Base-by-base conservation (phyloP, 23 tunicate genomes). In the Halocynthia aurantium region DNA sequence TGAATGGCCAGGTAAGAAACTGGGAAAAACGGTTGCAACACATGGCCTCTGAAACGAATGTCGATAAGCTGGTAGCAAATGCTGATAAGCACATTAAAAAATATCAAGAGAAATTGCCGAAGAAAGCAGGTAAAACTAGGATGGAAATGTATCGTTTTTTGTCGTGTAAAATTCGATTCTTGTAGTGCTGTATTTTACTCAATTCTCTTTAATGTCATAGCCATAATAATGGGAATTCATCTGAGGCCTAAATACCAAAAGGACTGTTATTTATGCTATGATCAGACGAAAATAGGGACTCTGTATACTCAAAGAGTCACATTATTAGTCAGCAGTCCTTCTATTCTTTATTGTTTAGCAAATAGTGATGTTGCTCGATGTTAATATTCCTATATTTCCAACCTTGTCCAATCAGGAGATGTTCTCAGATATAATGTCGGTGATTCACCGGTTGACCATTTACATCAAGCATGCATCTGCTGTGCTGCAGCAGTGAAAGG, bases 11-110 rank as follows among this genome's bases (percentile, higher is more conserved):
- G 98, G 87, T 92, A 10, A 65, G 98, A 61, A 86, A 82, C 82
- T 92, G 98, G 98, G 92, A 92, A 57, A 92, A 92, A 67, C 69
- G 98, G 15, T 62, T 92, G 10, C 88, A 92, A 49, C 98, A 92
- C 52, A 92, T 92, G 92, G 83, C 98, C 11, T 69, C 77, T 66
- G 92, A 80, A 31, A 72, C 61, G 13, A 82, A 77, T 64, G 82
- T 69, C 0, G 92, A 86, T 67, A 64, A 73, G 11, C 61, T 92
- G 79, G 62, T 72, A 65, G 86, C 74, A 67, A 22, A 76, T 7
- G 88, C 83, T 11, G 98, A 92, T 8, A 78, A 78, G 7, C 51
- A 12, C 6, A 61, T 81, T 15, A 82, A 79, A 18, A 68, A 58
- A 15, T 92, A 86, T 77, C 82, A 78, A 69, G 15, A 40, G 57